Base-by-base conservation (phyloP, 2,113 vertebrate species). In the Mystacornis crossleyi region DNA sequence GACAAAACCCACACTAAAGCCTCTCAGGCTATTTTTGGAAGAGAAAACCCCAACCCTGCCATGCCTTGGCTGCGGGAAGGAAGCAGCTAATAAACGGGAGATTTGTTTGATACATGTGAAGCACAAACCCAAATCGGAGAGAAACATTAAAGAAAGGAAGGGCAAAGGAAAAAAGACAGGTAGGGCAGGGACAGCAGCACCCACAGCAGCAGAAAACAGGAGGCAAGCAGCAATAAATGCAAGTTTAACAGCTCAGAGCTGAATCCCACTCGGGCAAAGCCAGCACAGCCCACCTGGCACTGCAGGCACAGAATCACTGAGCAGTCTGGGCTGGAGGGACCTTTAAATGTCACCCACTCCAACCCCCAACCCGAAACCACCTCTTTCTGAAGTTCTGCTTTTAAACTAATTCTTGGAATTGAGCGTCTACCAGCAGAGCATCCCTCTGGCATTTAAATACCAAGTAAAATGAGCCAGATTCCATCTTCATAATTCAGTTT, bases 231-330 rank as follows among this genome's bases (percentile, higher is more conserved):
- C 47, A 71, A 7, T 2, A 47, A 74, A 31, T 8, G 28, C 10
- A 43, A 12, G 7, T 45, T 62, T 3, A 19, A 58, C 25, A 26
- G 2, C 69, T 31, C 31, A 7, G 53, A 75, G 62, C 19, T 9
- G 4, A 45, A 36, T 2, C 11, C 20, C 3, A 1, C 20, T 3
- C 2, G 8, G 48, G 19, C 12, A 7, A 11, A 82, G 28, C 0
- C 3, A 69, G 40, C 71, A 10, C 38, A 60, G 43, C 62, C 75
- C 8, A 5, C 13, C 47, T 26, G 78, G 66, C 61, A 17, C 51
- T 12, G 4, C 62, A 13, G 12, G 0, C 40, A 45, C 9, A 13
- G 15, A 9, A 8, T 0, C 50, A 5, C 6, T 8, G 19, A 31
- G 26, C 6, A n/a, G 23, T 0, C 36, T 19, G 62, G 38, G 38